A percentile compares a stretch with the other conserved stretches of the same genome.
Evolutionary conservation across 2,113 vertebrate genomes (phyloP).

Genomic region (Bolborhynchus lineola): DNA sequence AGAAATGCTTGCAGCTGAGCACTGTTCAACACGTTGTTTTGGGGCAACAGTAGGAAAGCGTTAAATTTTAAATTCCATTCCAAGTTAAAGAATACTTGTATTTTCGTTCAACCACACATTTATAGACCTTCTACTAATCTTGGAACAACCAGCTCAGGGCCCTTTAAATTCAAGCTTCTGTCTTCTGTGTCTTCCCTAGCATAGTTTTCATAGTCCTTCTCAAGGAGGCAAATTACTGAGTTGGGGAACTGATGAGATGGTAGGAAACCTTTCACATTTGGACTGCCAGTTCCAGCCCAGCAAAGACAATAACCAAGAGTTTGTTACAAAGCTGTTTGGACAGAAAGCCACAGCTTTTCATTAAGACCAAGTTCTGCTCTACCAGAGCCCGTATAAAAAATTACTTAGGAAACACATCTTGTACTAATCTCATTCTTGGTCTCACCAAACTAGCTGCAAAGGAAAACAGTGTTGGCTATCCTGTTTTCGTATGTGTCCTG

Average conservation of each 20-base stretch:
- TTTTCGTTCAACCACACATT: background rate
- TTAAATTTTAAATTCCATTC: background rate
- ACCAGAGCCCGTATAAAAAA: background rate
- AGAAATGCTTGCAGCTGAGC: background rate
- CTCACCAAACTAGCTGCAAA: background rate
- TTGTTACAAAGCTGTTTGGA: background rate
- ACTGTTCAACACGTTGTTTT: background rate
- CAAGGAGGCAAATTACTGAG: background rate
- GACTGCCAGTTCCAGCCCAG: background rate
- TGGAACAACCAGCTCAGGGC: background rate
- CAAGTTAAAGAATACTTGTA: background rate
- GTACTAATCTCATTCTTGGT: background rate
- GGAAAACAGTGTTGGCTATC: background rate
- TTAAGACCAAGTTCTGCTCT: background rate
- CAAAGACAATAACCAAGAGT: background rate
- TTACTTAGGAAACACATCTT: background rate
- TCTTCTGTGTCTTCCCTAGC: background rate
- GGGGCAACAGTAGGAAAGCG: background rate
- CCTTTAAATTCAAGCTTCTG: background rate
- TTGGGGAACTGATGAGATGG: background rate
- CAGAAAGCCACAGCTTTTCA: background rate
- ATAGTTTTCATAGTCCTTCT: background rate
- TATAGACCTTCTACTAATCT: background rate
- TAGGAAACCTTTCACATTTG: background rate
- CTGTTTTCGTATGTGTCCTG: no score